Conservation (phyloP, 2,888 invertebrate genomes). For the Drosophila silvestris region DNA sequence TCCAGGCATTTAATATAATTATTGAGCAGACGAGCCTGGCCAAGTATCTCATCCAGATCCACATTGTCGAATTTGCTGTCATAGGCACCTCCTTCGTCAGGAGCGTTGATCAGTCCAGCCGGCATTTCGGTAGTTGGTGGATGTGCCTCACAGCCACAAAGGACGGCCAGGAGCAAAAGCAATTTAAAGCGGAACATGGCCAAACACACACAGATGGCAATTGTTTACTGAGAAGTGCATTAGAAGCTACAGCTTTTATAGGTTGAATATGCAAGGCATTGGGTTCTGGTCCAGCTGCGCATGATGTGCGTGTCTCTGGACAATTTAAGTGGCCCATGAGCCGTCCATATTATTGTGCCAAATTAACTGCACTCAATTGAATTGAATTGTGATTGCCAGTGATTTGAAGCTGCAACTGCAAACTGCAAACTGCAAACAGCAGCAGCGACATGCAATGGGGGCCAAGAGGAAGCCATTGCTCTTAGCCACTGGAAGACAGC, state of each 20-base stretch:
- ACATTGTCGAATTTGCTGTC: slow-evolving; percentile 90
- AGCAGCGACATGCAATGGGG: slow-evolving; percentile 24
- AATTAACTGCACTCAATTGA: slow-evolving; percentile 46
- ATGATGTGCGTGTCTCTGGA: slow-evolving; percentile 42
- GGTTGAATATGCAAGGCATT: slow-evolving; percentile 3
- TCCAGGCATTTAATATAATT: slow-evolving; percentile 89
- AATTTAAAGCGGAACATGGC: slow-evolving; percentile 30
- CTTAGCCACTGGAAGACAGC: slow-evolving; percentile 31
- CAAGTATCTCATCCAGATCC: slow-evolving; percentile 88
- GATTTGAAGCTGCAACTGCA: slow-evolving; percentile 17
- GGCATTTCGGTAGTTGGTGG: slow-evolving; percentile 61
- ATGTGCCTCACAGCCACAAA: slow-evolving; percentile 41
- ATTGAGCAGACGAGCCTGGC: slow-evolving; percentile 88
- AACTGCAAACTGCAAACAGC: neutral
- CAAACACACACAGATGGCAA: neutral
- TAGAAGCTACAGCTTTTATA: slow-evolving; percentile 44
- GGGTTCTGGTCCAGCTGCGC: slow-evolving; percentile 4
- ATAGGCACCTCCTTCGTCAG: slow-evolving; percentile 83
- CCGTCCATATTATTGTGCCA: slow-evolving; percentile 39
- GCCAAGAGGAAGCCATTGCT: slow-evolving; percentile 30
- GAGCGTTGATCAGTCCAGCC: neutral
- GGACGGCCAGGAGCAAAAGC: slow-evolving; percentile 9
- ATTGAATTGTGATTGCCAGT: slow-evolving; percentile 56
- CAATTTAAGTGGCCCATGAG: slow-evolving; percentile 35
- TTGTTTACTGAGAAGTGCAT: slow-evolving; percentile 9